phyloP scores from a whole-genome alignment of 2,797 vertebrate species.

The Tenualosa thibaudeaui region DNA sequence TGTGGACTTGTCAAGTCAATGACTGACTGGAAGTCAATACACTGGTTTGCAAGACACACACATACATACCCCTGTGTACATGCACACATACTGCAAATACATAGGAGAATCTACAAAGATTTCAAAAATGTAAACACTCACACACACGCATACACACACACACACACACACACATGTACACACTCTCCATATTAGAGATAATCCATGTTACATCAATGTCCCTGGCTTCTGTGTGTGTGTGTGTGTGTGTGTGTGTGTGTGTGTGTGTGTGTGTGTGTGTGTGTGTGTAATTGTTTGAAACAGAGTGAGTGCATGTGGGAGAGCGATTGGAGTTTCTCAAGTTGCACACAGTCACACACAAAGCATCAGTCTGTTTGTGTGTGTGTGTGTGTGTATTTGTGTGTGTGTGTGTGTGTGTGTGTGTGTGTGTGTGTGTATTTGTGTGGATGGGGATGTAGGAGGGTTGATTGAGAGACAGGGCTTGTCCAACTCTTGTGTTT shows the following conservation, averaged over 20 bases:
- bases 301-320: not conserved
- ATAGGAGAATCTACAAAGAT: too few relatives aligned
- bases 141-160: too few relatives aligned
- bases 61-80: not conserved
- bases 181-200: too few relatives aligned
- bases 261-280: conserved; percentile 27
- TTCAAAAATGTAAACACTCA: too few relatives aligned
- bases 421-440: not conserved
- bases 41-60: not conserved
- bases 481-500: not conserved
- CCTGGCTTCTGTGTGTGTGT: not conserved
- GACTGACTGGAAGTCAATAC: too few relatives aligned
- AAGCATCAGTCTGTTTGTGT: conserved; percentile 4
- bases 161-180: too few relatives aligned
- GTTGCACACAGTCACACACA: not conserved
- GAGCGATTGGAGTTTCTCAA: not conserved
- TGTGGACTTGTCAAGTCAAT: too few relatives aligned
- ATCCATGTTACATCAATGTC: too few relatives aligned
- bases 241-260: not conserved
- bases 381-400: not conserved
- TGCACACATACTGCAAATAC: too few relatives aligned
- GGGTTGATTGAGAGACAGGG: not conserved
- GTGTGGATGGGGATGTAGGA: not conserved
- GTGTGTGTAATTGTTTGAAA: conserved; percentile 63
- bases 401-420: conserved; percentile 7